Percentiles rank a stretch among this genome's conserved stretches.
Conservation (phyloP, 2,797 vertebrate genomes). For the Esox masquinongy region DNA sequence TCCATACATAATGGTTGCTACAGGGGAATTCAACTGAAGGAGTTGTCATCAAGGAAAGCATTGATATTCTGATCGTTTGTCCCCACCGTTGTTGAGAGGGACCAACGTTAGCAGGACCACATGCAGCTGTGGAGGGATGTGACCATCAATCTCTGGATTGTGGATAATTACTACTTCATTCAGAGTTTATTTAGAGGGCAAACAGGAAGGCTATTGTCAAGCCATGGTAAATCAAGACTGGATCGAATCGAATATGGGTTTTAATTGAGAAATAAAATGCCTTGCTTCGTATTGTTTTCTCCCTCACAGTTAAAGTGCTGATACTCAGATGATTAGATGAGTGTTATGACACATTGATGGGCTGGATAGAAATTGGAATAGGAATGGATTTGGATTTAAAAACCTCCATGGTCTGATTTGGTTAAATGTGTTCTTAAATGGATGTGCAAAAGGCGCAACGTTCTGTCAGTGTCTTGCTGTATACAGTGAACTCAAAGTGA, state of each 20-base stretch:
- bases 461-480: no score
- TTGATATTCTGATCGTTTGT: not conserved
- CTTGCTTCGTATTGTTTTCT: not conserved
- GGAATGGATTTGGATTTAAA: no score
- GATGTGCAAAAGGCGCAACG: no score
- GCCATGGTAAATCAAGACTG: not conserved
- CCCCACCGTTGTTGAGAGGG: not conserved
- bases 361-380: no score
- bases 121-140: not conserved
- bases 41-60: not conserved
- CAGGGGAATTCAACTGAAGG: not conserved
- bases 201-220: not conserved
- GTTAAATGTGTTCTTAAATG: no score
- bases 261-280: not conserved
- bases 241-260: not conserved
- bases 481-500: no score
- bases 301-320: not conserved
- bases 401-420: no score
- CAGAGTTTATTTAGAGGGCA: not conserved
- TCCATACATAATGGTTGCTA: conserved; percentile 16
- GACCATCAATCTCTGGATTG: conserved; percentile 18
- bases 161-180: not conserved
- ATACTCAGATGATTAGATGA: not conserved
- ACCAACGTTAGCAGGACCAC: not conserved
- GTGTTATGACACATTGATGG: not conserved